A percentile compares a stretch with the other conserved stretches of the same genome.
These are phyloP conservation scores for Cyrtodaria siliqua DNA, from an alignment of 2,888 invertebrate species.

Conservation along the genomic window DNA sequence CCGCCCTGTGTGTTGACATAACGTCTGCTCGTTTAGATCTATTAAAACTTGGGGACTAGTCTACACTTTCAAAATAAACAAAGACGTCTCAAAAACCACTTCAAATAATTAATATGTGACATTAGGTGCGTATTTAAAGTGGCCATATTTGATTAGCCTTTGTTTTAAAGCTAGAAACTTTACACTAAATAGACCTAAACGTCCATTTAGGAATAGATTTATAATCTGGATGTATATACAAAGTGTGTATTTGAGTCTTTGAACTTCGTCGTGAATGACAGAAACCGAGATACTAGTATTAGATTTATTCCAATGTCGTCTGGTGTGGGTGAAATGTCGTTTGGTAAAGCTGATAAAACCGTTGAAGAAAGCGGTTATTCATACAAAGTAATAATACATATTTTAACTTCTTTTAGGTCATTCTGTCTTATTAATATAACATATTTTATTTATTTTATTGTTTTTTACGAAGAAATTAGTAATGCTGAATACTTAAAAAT, in stretches of 20 bases:
- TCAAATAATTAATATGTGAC: constrained; percentile 61
- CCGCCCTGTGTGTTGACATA: constrained; percentile 40
- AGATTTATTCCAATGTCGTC: constrained; percentile 26
- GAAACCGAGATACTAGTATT: constrained; percentile 41
- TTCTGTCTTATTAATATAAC: no score
- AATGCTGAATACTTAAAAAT: no score
- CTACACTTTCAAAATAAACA: constrained; percentile 53
- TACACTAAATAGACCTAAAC: constrained; percentile 24
- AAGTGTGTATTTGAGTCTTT: constrained; percentile 49
- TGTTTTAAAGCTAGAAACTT: constrained; percentile 50
- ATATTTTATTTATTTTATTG: no score
- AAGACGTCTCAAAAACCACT: constrained; percentile 43
- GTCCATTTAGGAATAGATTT: constrained; percentile 27
- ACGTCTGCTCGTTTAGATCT: constrained; percentile 25
- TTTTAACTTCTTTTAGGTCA: no score
- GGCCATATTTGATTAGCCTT: constrained; percentile 36
- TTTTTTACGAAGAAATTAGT: no score
- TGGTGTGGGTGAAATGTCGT: constrained; percentile 4
- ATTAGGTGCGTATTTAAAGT: constrained; percentile 15
- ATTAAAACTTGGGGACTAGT: constrained; percentile 2
- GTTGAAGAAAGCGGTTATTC: background rate
- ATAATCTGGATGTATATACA: constrained; percentile 47
- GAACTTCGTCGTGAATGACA: constrained; percentile 49
- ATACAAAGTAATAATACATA: no score
- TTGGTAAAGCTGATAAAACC: constrained; percentile 3